phyloP scores from a whole-genome alignment of 2,888 invertebrate genomes.

The Xestia xanthographa region DNA sequence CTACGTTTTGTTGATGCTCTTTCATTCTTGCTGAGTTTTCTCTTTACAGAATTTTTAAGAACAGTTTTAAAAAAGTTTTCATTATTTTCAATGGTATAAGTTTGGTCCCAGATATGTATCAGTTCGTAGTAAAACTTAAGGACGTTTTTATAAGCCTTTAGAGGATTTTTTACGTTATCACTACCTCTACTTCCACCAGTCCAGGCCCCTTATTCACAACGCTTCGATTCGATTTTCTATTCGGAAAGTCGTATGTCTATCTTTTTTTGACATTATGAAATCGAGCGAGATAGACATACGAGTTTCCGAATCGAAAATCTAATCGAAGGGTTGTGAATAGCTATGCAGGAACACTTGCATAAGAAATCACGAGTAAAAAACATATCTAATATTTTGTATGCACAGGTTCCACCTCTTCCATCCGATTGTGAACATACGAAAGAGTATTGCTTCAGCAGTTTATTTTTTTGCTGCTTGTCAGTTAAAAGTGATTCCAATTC shows the following conservation, averaged over 20 bases:
- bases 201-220: no score
- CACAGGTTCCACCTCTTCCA: conserved; percentile 2
- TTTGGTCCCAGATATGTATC: neutral
- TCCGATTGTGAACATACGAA: conserved; percentile 3
- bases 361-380: conserved; percentile 2
- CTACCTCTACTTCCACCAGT: neutral
- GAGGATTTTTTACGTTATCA: neutral
- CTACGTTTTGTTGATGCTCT: neutral
- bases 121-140: neutral
- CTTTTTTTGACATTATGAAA: no score
- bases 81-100: no score
- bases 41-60: conserved; percentile 3
- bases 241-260: no score
- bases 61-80: neutral
- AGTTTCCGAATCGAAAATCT: no score
- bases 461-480: neutral
- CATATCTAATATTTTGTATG: conserved; percentile 5
- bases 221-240: no score
- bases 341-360: conserved; percentile 9
- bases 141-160: neutral
- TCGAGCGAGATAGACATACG: no score
- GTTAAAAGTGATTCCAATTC: neutral
- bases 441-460: conserved; percentile 10
- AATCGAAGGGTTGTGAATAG: no score
- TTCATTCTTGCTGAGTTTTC: conserved; percentile 22